phyloP scores from a whole-genome alignment of 2,888 invertebrate species.

The Leucophenga montana region DNA sequence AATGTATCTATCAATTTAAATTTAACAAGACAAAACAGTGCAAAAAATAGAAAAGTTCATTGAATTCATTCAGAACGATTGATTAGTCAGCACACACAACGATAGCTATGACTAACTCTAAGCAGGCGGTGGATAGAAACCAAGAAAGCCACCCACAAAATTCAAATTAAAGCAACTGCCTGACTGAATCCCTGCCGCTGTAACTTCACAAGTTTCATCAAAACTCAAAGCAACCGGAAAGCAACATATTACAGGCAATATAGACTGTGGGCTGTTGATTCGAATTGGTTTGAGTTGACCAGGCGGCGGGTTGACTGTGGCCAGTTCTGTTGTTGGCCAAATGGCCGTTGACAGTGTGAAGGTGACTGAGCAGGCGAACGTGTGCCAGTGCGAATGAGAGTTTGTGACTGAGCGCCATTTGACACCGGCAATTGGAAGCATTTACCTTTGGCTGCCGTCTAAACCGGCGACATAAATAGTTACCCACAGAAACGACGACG shows the following conservation, averaged over 20 bases:
- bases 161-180: not conserved
- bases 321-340: too few relatives aligned
- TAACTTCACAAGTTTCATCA: not conserved
- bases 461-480: not conserved
- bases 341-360: too few relatives aligned
- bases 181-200: not conserved
- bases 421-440: slow-evolving; percentile 9
- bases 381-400: too few relatives aligned
- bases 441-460: not conserved
- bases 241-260: not conserved
- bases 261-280: too few relatives aligned
- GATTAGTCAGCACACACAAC: slow-evolving; percentile 4
- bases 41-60: slow-evolving; percentile 2
- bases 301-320: too few relatives aligned
- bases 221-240: slow-evolving; percentile 6
- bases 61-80: not conserved
- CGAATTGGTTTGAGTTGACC: too few relatives aligned
- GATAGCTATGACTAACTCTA: not conserved
- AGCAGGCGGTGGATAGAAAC: not conserved
- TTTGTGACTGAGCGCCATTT: not conserved
- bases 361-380: too few relatives aligned
- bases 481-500: not conserved
- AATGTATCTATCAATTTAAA: too few relatives aligned
- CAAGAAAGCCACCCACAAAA: slow-evolving; percentile 4
- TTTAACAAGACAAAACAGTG: too few relatives aligned